Evolutionary conservation across 2,888 invertebrate species (phyloP).

Genomic region (Hypercompe scribonia): DNA sequence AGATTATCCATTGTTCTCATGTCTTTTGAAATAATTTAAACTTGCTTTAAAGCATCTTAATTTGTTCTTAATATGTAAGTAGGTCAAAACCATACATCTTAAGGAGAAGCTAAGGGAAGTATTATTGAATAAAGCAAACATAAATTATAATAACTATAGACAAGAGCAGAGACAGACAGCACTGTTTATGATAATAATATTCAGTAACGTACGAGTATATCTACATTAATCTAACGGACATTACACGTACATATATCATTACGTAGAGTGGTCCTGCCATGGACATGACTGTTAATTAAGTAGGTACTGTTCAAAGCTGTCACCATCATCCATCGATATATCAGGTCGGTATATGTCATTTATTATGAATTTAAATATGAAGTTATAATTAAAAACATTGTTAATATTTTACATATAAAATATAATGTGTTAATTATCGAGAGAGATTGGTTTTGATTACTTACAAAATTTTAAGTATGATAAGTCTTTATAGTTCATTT

Average conservation of each 20-base stretch:
- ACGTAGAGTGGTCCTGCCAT: background rate
- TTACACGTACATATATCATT: background rate
- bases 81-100: too few relatives aligned
- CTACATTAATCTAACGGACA: background rate
- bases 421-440: background rate
- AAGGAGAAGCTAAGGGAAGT: too few relatives aligned
- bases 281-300: slow-evolving; percentile 16
- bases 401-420: background rate
- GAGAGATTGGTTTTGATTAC: background rate
- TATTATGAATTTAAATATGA: background rate
- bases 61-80: too few relatives aligned
- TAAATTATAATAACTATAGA: background rate
- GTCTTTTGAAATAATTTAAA: too few relatives aligned
- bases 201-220: background rate
- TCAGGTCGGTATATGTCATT: slow-evolving; percentile 1
- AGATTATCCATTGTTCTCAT: too few relatives aligned
- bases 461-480: background rate
- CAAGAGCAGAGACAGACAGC: background rate
- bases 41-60: too few relatives aligned
- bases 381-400: background rate
- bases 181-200: slow-evolving; percentile 1
- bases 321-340: slow-evolving; percentile 6
- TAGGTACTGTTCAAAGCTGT: slow-evolving; percentile 9
- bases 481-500: background rate
- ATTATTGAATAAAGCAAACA: too few relatives aligned